phyloP scores from a whole-genome alignment of 2,888 invertebrate species.

The Conomelus anceps region DNA sequence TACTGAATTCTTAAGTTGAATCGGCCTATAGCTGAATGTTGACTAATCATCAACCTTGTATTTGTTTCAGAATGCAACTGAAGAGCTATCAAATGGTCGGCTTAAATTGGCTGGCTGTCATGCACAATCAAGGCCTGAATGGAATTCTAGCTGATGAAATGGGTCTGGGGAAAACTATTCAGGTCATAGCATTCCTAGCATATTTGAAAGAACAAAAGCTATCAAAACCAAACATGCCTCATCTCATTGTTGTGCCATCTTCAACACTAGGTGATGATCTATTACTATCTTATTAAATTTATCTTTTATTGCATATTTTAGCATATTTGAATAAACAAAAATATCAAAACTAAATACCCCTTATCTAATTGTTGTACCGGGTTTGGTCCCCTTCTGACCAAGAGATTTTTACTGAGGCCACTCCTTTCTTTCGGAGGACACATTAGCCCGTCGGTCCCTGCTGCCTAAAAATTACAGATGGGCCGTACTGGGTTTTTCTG shows the following conservation, averaged over 20 bases:
- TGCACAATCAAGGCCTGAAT: slow-evolving; percentile 83
- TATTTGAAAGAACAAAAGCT: slow-evolving; percentile 76
- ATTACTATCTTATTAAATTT: slow-evolving; percentile 1
- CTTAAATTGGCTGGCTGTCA: slow-evolving; percentile 85
- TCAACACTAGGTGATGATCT: slow-evolving; percentile 76
- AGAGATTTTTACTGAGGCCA: too few relatives aligned
- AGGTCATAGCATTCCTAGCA: slow-evolving; percentile 86
- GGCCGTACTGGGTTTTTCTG: too few relatives aligned
- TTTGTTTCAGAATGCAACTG: slow-evolving; percentile 56
- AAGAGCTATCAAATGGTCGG: slow-evolving; percentile 85
- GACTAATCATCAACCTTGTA: too few relatives aligned
- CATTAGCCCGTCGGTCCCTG: too few relatives aligned
- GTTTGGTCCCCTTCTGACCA: too few relatives aligned
- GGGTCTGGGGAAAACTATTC: slow-evolving; percentile 91
- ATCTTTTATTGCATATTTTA: background rate
- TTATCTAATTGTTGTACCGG: too few relatives aligned
- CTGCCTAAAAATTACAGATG: too few relatives aligned
- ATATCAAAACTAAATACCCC: too few relatives aligned
- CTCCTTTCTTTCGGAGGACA: too few relatives aligned
- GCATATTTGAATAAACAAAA: too few relatives aligned
- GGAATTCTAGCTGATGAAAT: slow-evolving; percentile 97
- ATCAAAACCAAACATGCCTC: slow-evolving; percentile 56
- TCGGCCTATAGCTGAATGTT: too few relatives aligned
- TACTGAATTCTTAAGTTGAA: too few relatives aligned
- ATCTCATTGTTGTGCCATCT: slow-evolving; percentile 92